Base-by-base conservation (phyloP, 2,113 vertebrate genomes). In the Triplophysa siluroides region DNA sequence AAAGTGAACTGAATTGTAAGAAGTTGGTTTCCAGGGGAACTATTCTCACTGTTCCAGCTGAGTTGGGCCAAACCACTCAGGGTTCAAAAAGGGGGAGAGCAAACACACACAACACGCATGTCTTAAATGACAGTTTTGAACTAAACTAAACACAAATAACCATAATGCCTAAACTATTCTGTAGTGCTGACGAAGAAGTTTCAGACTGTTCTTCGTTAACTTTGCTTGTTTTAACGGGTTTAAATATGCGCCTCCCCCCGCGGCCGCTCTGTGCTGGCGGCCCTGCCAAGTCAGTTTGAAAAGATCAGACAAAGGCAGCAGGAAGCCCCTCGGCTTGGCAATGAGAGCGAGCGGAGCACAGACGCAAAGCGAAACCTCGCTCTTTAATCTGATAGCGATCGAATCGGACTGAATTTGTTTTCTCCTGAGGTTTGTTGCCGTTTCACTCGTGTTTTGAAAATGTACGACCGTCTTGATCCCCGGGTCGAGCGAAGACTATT, bases 1-100 rank as follows among this genome's bases (percentile, higher is more conserved):
- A 92, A 93, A 94, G 92, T 93, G 93, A 93, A 94, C 91, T 92
- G 93, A 92, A 93, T 94, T 93, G 93, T 93, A 93, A 94, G 93
- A 94, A 94, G 92, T 94, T 94, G 93, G 93, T 94, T 93, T 93
- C 93, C 93, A 93, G 92, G 93, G 93, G 93, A 94, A 94, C 93
- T 92, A 92, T 94, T 93, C 93, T 91, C 90, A 93, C 93, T 90
- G 92, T 92, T 94, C 93, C 93, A 93, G 93, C 93, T 93, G 93
- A 93, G 93, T 89, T 87, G 91, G 92, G 70, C 84, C 61, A 83
- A 86, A 92, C 92, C 93, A 92, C 87, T 80, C 84, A 70, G 61
- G 33, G 79, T 75, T 84, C 79, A 86, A 47, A 82, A 67, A 84
- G 87, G 89, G 88, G 78, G 77, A 62, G 23, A 0, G 0, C 3